Evolutionary conservation across 2,797 vertebrate genomes (phyloP), one percentile per base, ranked within the genome.

Genomic region (Oreortyx pictus): DNA sequence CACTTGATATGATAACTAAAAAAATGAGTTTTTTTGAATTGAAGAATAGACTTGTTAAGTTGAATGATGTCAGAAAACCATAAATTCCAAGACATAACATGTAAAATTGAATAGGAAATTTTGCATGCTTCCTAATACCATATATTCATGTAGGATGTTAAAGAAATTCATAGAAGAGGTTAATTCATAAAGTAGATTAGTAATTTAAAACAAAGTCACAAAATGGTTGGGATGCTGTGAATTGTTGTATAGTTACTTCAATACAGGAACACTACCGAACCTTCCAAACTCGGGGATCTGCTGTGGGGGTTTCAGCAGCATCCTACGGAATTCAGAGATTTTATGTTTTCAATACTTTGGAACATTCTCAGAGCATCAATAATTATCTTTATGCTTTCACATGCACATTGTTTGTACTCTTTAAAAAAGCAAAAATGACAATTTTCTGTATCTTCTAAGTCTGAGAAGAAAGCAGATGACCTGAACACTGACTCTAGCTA

Each of bases 1-100:
- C 68, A 61, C 29, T 84, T 78, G 50, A 88, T 37, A 77, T 11
- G 46, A 91, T 67, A 80, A 81, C 57, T 89, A 74, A 89, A 93
- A 75, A 25, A 75, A 76, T 72, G 20, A 67, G 29, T 64, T 71
- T 75, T 43, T 43, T 24, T 89, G 71, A 91, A 80, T 27, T 1
- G 54, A 61, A 64, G 19, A 4, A 2, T 27, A 86, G 39, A 44
- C 29, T 84, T 57, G 29, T 39, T 86, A 54, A 71, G 92, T 4
- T 74, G 66, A 54, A 37, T 39, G 59, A 39, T 0, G 1, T 75
- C 70, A 94, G 52, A 89, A 96, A 94, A 84, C 46, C 4, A 0
- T 52, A 82, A 78, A 33, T 33, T 95, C 44, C 46, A 67, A 77
- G 27, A 16, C 37, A 85, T 72, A 89, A 54, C 10, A 8, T 44